Percentiles rank a stretch among this genome's conserved stretches.
Evolutionary conservation across 2,113 vertebrate genomes (phyloP).

Genomic region (Ginglymostoma cirratum): DNA sequence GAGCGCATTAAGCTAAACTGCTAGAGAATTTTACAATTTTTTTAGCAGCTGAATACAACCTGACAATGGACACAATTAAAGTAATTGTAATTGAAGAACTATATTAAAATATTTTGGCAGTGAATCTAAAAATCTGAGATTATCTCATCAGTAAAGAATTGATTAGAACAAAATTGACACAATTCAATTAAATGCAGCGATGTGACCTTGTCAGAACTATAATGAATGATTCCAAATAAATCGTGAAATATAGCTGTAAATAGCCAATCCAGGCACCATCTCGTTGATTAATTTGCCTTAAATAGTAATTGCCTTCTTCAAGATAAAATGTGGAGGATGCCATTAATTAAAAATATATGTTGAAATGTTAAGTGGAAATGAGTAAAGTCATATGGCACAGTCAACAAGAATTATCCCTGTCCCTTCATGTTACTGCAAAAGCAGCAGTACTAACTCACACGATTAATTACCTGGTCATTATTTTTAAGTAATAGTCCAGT

Average conservation of each 20-base stretch:
- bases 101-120: background rate
- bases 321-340: background rate
- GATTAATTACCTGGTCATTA: slow-evolving; percentile 10
- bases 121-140: background rate
- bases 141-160: background rate
- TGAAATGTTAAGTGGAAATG: slow-evolving; percentile 6
- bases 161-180: background rate
- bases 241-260: too few species aligned
- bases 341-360: slow-evolving; percentile 28
- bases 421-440: background rate
- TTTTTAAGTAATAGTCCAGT: slow-evolving; percentile 1
- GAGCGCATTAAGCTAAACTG: background rate
- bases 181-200: slow-evolving; percentile 17
- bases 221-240: background rate
- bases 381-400: background rate
- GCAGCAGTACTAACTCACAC: background rate
- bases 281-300: slow-evolving; percentile 7
- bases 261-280: background rate
- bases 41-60: background rate
- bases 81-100: background rate
- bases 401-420: slow-evolving; percentile 6
- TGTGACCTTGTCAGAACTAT: background rate
- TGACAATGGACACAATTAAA: background rate
- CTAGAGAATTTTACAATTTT: background rate
- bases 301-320: slow-evolving; percentile 11